phyloP scores from a whole-genome alignment of 2,797 vertebrate species.

The Urocyon cinereoargenteus region DNA sequence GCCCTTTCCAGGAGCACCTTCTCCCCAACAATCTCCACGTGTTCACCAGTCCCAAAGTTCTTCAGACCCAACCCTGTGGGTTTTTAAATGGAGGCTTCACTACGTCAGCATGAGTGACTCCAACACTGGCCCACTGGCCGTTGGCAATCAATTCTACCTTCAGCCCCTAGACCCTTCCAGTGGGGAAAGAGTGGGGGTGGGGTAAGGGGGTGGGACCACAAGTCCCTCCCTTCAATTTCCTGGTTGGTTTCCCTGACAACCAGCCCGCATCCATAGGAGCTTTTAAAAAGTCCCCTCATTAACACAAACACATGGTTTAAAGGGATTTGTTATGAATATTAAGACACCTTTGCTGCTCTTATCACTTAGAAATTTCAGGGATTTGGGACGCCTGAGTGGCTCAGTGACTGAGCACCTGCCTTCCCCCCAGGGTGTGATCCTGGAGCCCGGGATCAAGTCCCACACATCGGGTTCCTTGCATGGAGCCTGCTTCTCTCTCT shows the following conservation, averaged over 20 bases:
- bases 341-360: neutral
- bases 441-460: too few species aligned
- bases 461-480: too few species aligned
- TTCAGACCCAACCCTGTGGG: neutral
- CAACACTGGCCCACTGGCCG: neutral
- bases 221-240: neutral
- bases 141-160: neutral
- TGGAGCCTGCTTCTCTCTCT: too few species aligned
- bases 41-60: neutral
- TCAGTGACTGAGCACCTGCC: too few species aligned
- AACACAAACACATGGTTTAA: neutral
- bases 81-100: neutral
- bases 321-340: neutral
- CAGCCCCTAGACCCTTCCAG: neutral
- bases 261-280: neutral
- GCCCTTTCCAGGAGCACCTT: neutral
- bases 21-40: too few species aligned
- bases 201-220: neutral
- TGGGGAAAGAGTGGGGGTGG: neutral
- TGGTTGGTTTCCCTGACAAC: neutral
- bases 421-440: too few species aligned
- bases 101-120: neutral
- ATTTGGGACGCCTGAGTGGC: neutral
- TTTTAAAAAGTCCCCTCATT: neutral
- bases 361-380: neutral